A percentile compares a stretch with the other conserved stretches of the same genome.
Evolutionary conservation across 1,140 invertebrate species (phyloP).

Genomic region (Mycetomoellerius zeteki): DNA sequence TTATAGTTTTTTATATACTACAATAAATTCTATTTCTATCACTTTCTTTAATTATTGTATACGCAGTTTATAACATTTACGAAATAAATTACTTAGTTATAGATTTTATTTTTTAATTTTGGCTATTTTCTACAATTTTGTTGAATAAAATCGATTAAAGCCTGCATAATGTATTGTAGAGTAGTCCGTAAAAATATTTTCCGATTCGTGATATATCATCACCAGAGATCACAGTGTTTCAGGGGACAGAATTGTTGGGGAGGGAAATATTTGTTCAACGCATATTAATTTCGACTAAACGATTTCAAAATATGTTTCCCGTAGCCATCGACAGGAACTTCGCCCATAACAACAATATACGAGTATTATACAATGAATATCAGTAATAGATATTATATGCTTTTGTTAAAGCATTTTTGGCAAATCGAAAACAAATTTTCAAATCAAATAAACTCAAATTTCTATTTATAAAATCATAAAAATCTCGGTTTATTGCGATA

Average conservation of each 20-base stretch:
- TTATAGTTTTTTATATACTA: not conserved
- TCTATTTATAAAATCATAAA: constrained; percentile 18
- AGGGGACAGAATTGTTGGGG: not conserved
- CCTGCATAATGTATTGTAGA: not conserved
- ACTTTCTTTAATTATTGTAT: not conserved
- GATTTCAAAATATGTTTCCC: constrained; percentile 55
- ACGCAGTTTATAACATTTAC: not conserved
- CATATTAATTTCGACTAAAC: constrained; percentile 60
- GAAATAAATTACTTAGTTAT: constrained; percentile 5
- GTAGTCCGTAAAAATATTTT: constrained; percentile 43
- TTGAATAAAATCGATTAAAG: constrained; percentile 7
- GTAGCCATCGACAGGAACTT: not conserved
- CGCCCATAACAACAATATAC: constrained; percentile 37
- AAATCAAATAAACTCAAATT: constrained; percentile 8
- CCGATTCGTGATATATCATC: not conserved
- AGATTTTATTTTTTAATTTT: not conserved
- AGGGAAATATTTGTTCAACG: constrained; percentile 59
- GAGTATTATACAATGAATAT: constrained; percentile 49
- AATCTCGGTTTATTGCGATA: not conserved
- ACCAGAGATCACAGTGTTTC: not conserved
- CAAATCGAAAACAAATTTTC: not conserved
- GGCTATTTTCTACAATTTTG: not conserved
- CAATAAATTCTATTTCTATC: too few species aligned
- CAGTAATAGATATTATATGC: constrained; percentile 29
- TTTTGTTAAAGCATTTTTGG: constrained; percentile 28